Conservation (phyloP, 2,113 vertebrate species). For the Ahaetulla prasina region DNA sequence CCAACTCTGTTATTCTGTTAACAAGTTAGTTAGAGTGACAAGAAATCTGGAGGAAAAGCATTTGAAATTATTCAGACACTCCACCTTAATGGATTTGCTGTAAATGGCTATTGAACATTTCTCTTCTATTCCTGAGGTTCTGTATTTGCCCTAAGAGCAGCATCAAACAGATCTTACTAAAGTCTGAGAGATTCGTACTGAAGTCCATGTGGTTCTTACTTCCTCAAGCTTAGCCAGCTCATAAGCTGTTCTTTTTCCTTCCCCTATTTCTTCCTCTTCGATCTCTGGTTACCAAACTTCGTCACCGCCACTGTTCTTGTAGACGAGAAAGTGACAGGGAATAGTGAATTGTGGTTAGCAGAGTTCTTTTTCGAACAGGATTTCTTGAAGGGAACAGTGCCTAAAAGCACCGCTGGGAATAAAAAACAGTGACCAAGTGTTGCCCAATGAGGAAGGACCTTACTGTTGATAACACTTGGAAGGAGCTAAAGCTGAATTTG, state of each 20-base stretch:
- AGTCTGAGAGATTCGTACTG: neutral
- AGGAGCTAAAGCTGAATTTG: neutral
- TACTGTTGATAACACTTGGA: neutral
- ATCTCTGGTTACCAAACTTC: neutral
- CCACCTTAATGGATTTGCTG: neutral
- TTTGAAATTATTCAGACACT: neutral
- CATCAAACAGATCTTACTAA: neutral
- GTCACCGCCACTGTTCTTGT: neutral
- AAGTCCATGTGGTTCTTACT: neutral
- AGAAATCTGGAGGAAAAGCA: neutral
- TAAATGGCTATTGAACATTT: neutral
- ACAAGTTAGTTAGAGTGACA: neutral
- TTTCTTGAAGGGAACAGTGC: neutral
- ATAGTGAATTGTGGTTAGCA: neutral
- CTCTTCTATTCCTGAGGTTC: neutral
- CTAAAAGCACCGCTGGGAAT: neutral
- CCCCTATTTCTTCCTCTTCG: neutral
- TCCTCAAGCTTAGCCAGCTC: neutral
- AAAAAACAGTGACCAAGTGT: neutral
- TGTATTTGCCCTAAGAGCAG: neutral
- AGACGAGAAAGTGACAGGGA: neutral
- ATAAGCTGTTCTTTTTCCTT: neutral
- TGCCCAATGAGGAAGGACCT: neutral
- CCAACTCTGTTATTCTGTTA: neutral
- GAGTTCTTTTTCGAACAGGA: neutral